phyloP scores from a whole-genome alignment of 2,113 vertebrate genomes.

The Petroica traversi region DNA sequence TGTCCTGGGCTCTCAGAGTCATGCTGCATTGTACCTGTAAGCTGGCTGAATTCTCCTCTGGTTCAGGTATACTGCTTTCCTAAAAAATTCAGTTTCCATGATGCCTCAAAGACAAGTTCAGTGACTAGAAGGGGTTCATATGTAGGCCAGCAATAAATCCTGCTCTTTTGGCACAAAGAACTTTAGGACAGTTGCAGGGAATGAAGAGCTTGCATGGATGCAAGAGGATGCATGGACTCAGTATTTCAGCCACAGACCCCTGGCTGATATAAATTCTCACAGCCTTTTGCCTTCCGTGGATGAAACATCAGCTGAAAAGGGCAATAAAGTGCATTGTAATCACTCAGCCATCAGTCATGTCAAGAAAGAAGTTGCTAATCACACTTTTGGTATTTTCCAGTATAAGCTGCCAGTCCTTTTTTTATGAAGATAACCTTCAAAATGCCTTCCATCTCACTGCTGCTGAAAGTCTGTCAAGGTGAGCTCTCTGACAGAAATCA shows the following conservation, averaged over 20 bases:
- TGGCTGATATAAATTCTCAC: not conserved
- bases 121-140: not conserved
- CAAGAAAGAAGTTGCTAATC: slow-evolving; percentile 41
- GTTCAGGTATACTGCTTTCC: not conserved
- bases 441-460: not conserved
- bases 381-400: not conserved
- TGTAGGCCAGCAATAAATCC: not conserved
- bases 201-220: not conserved
- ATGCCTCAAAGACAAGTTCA: not conserved
- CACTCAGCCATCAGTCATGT: not conserved
- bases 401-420: not conserved
- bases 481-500: not conserved
- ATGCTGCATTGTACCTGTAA: not conserved
- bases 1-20: not conserved
- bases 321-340: not conserved
- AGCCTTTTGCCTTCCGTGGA: not conserved
- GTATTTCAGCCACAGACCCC: not conserved
- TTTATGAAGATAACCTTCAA: slow-evolving; percentile 42
- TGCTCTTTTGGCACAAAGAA: not conserved
- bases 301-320: not conserved
- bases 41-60: not conserved
- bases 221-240: not conserved
- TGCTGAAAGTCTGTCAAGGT: slow-evolving; percentile 5
- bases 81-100: not conserved
- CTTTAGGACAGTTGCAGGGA: not conserved